Percentiles rank a stretch among this genome's conserved stretches.
phyloP scores from a whole-genome alignment of 2,113 vertebrate genomes.

The Trachemys scripta region DNA sequence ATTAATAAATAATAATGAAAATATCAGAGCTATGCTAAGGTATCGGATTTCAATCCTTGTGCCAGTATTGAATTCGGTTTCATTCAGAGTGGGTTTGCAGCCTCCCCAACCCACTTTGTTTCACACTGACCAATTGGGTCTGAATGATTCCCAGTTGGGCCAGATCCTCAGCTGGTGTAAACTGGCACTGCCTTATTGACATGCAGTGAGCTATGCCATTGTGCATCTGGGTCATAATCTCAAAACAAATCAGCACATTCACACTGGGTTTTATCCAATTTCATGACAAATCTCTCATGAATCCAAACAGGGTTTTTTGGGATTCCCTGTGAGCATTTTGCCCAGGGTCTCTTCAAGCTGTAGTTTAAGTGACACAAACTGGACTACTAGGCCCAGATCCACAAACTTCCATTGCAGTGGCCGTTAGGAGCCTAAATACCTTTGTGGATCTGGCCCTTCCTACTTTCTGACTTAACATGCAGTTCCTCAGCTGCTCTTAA shows the following conservation, averaged over 20 bases:
- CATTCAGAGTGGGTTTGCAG: neutral
- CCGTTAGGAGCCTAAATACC: neutral
- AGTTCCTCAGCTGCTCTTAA: neutral
- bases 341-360: conserved; percentile 16
- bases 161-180: conserved; percentile 32
- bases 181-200: neutral
- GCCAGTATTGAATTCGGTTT: neutral
- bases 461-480: conserved; percentile 56
- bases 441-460: neutral
- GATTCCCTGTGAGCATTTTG: conserved; percentile 69
- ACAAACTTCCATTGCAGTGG: neutral
- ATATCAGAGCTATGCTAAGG: neutral
- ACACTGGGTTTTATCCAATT: conserved; percentile 56
- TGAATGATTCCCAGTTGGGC: neutral
- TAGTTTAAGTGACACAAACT: conserved; percentile 29
- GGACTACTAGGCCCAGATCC: neutral
- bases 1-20: neutral
- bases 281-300: conserved; percentile 60
- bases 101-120: neutral
- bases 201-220: conserved; percentile 28
- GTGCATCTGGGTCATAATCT: conserved; percentile 52
- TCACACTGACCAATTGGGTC: neutral
- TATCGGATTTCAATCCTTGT: neutral
- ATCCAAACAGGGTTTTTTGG: conserved; percentile 57
- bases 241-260: conserved; percentile 65